Evolutionary conservation across 2,888 invertebrate species (phyloP), one percentile per base, ranked within the genome.

Genomic region (Patella caerulea): DNA sequence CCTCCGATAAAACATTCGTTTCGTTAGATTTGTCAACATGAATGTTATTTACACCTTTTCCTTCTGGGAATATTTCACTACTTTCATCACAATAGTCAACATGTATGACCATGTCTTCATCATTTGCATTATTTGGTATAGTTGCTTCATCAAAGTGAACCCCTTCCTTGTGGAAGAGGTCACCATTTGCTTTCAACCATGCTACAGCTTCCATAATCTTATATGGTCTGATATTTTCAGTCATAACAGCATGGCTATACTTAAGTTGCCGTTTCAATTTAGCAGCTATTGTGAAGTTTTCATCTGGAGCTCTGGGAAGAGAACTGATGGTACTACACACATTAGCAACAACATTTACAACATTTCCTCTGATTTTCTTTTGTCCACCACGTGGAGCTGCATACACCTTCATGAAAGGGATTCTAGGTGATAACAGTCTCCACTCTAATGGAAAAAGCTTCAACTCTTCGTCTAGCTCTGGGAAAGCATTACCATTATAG

Each of bases 71-170:
- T 72, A 65, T 24, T 2, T 71, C 24, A 11, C 80, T 45, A 11
- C 80, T 65, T 29, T 83, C 83, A 9, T 56, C 24, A 81, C 24
- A 24, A 24, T 24, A 24, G 24, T 24, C 24, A 24, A 24, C 24
- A 24, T 24, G 24, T 24, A 1, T 45, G 24, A 24, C 24, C 24
- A 24, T 24, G 24, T 24, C 24, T 24, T 24, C 24, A 24, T 24
- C 24, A 24, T 24, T 24, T 24, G 24, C 24, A 24, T 24, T 24
- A 24, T 34, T 12, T 34, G 55, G 29, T 17, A n/a, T 56, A 5
- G 15, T n/a, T 19, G 19, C 17, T 9, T 29, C 59, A 14, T 59
- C 24, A 29, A 19, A 19, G 5, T 34, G 14, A 15, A 59, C 24
- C 24, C 24, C 24, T 24, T 24, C 24, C 24, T 7, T 12, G 3